Percentiles rank a stretch among this genome's conserved stretches.
These are phyloP conservation scores for Epistrophe grossulariae DNA, from an alignment of 2,888 invertebrate genomes.

Conservation along the genomic window DNA sequence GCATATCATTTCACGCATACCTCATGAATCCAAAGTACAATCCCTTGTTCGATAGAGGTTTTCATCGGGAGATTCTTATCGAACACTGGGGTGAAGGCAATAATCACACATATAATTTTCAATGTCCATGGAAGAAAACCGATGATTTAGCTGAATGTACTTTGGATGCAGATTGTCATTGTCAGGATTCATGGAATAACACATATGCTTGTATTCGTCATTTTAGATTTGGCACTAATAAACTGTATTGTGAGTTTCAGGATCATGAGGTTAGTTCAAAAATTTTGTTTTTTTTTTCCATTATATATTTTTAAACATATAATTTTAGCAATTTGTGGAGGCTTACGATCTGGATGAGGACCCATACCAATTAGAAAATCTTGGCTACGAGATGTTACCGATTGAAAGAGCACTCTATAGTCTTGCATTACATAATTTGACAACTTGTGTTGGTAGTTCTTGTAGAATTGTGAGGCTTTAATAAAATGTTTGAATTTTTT, in stretches of 20 bases:
- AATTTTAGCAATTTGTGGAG: constrained; percentile 88
- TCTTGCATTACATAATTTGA: constrained; percentile 80
- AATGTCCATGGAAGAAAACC: constrained; percentile 87
- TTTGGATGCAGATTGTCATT: constrained; percentile 90
- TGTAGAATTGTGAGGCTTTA: constrained; percentile 78
- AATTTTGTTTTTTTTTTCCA: neutral
- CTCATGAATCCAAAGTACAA: constrained; percentile 77
- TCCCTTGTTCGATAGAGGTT: constrained; percentile 66
- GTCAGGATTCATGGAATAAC: constrained; percentile 93
- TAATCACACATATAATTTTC: constrained; percentile 84
- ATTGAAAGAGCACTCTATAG: constrained; percentile 85
- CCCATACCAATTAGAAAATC: constrained; percentile 89
- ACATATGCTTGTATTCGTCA: constrained; percentile 92
- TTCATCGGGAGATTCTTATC: constrained; percentile 87
- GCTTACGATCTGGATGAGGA: constrained; percentile 90
- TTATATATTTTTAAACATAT: constrained; percentile 17
- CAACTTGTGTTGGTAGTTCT: constrained; percentile 79
- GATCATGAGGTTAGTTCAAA: constrained; percentile 83
- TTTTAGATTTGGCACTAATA: constrained; percentile 84
- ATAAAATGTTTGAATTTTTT: neutral
- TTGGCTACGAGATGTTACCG: constrained; percentile 85
- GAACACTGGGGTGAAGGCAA: constrained; percentile 93
- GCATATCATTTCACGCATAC: constrained; percentile 84
- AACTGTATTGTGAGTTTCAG: constrained; percentile 84
- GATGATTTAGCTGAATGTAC: constrained; percentile 87